Conservation (phyloP, 1,140 invertebrate genomes). For the Orius insidiosus region DNA sequence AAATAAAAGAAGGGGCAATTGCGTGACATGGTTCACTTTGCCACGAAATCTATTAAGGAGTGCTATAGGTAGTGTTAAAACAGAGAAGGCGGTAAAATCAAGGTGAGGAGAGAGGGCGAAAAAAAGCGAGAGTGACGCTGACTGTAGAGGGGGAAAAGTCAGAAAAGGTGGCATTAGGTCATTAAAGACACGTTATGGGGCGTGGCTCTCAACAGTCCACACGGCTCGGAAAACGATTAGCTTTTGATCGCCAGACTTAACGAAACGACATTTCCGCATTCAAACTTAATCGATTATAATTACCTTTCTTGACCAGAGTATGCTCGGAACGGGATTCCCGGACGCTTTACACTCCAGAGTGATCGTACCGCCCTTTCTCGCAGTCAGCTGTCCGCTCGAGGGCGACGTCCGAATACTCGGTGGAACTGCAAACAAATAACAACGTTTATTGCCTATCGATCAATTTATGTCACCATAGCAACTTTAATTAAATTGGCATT, state of each 20-base stretch:
- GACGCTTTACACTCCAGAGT: constrained; percentile 45
- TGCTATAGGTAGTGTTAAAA: too few species aligned
- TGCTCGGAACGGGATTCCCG: constrained; percentile 46
- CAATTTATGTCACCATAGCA: background rate
- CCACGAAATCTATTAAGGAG: too few species aligned
- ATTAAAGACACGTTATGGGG: background rate
- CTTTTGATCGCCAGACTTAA: background rate
- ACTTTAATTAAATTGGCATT: background rate
- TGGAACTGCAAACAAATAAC: constrained; percentile 30
- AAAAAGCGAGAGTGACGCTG: too few species aligned
- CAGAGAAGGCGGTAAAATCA: too few species aligned
- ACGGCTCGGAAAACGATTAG: background rate
- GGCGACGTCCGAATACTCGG: constrained; percentile 39
- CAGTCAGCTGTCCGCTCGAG: constrained; percentile 38
- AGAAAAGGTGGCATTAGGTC: constrained; percentile 1
- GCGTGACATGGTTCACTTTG: too few species aligned
- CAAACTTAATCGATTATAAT: constrained; percentile 17
- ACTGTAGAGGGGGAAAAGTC: background rate
- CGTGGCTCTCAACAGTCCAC: constrained; percentile 3
- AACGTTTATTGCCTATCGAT: constrained; percentile 2
- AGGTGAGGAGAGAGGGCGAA: too few species aligned
- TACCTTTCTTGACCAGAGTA: constrained; percentile 47
- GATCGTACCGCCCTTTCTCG: constrained; percentile 41
- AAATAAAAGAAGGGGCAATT: too few species aligned
- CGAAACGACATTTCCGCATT: background rate